These are phyloP conservation scores for Polylopha cassiicola DNA, from an alignment of 2,888 invertebrate genomes.

Conservation along the genomic window DNA sequence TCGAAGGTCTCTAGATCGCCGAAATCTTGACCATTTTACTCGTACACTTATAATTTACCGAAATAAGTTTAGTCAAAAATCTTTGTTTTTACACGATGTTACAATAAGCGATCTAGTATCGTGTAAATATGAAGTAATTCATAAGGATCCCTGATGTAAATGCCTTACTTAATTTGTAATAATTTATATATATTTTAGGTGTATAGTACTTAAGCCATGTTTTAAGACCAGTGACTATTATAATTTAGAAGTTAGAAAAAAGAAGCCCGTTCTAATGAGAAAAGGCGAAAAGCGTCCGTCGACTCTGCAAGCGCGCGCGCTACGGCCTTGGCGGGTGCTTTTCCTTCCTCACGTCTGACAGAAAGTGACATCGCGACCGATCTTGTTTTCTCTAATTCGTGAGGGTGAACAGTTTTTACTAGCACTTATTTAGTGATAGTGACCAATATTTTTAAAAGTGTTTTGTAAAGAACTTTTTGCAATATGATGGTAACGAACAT, in stretches of 20 bases:
- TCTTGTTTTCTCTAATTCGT: conserved; percentile 71
- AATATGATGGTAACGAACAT: conserved; percentile 55
- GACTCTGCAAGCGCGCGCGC: conserved; percentile 37
- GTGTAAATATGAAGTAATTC: conserved; percentile 68
- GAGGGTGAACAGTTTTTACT: conserved; percentile 48
- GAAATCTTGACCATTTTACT: conserved; percentile 76
- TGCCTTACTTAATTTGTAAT: conserved; percentile 78
- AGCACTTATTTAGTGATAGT: conserved; percentile 63
- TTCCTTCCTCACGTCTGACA: conserved; percentile 60
- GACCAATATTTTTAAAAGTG: conserved; percentile 52
- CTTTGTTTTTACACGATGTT: conserved; percentile 73
- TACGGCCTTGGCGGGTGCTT: conserved; percentile 58
- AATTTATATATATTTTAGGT: conserved; percentile 78
- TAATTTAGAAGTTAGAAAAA: conserved; percentile 66
- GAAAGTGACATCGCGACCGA: conserved; percentile 54
- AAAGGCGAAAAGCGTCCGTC: conserved; percentile 57
- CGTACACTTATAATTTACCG: conserved; percentile 71
- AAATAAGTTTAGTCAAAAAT: conserved; percentile 74
- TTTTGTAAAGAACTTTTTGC: conserved; percentile 67
- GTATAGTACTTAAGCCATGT: conserved; percentile 78
- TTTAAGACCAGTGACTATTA: conserved; percentile 77
- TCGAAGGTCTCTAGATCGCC: conserved; percentile 71
- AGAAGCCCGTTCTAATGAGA: conserved; percentile 50
- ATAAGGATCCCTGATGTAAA: conserved; percentile 75
- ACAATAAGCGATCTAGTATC: conserved; percentile 58